Percentiles rank a stretch among this genome's conserved stretches.
These are phyloP conservation scores for Eciton burchellii DNA, from an alignment of 1,140 invertebrate genomes.

Conservation along the genomic window DNA sequence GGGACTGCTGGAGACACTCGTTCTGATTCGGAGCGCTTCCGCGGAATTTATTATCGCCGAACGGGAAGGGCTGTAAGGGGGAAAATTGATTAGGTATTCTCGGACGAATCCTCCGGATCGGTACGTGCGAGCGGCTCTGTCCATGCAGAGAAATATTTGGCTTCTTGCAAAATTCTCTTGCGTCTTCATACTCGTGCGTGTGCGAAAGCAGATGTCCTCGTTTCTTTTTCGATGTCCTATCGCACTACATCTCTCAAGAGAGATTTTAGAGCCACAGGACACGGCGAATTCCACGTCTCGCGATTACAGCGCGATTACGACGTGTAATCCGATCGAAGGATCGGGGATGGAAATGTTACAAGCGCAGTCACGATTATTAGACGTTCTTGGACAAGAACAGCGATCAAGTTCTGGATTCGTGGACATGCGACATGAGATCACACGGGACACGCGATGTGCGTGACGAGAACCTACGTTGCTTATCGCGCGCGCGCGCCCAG, in stretches of 20 bases:
- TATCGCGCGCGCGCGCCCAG: slow-evolving; percentile 52
- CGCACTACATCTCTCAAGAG: no score
- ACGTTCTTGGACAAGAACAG: slow-evolving; percentile 53
- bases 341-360: slow-evolving; percentile 43
- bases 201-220: no score
- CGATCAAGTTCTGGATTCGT: slow-evolving; percentile 65
- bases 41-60: slow-evolving; percentile 52
- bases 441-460: slow-evolving; percentile 73
- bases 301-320: no score
- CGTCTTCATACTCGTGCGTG: no score
- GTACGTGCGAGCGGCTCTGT: background rate
- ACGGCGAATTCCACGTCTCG: background rate
- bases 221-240: no score
- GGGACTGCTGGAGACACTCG: slow-evolving; percentile 14
- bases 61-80: background rate
- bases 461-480: slow-evolving; percentile 66
- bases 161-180: background rate
- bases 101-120: background rate
- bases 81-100: slow-evolving; percentile 1
- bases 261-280: background rate
- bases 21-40: slow-evolving; percentile 57
- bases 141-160: background rate
- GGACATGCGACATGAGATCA: slow-evolving; percentile 69
- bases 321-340: background rate
- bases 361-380: slow-evolving; percentile 37